phyloP scores from a whole-genome alignment of 2,797 vertebrate genomes.

The Karalla daura region DNA sequence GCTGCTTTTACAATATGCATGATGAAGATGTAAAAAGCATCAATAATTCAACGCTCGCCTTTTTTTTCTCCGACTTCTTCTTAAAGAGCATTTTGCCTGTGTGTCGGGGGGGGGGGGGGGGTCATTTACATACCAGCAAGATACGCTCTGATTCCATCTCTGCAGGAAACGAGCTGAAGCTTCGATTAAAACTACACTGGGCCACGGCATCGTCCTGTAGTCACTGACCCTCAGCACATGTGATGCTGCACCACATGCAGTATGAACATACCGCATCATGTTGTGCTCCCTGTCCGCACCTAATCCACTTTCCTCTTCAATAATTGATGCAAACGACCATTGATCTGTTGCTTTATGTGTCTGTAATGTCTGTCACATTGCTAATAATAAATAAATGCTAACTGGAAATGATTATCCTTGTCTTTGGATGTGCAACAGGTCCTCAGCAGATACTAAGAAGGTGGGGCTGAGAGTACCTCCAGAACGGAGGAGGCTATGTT shows the following conservation, averaged over 20 bases:
- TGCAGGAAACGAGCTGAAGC: conserved; percentile 1
- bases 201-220: no score
- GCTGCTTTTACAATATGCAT: conserved; percentile 61
- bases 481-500: conserved; percentile 11
- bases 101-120: conserved; percentile 8
- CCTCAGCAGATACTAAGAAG: no score
- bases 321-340: background rate
- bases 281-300: background rate
- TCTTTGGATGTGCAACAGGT: no score
- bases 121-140: background rate
- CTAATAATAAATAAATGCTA: background rate
- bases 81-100: conserved; percentile 28
- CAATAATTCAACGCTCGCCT: conserved; percentile 58
- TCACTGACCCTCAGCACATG: background rate
- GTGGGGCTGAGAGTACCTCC: background rate
- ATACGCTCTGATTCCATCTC: conserved; percentile 1
- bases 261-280: background rate
- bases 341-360: background rate
- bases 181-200: background rate
- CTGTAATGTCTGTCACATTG: background rate
- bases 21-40: conserved; percentile 57
- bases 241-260: background rate
- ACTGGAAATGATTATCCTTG: no score
- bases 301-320: background rate
- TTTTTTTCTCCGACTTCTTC: no score